A percentile compares a stretch with the other conserved stretches of the same genome.
Conservation (phyloP, 2,113 vertebrate species). For the Limnothrissa miodon region DNA sequence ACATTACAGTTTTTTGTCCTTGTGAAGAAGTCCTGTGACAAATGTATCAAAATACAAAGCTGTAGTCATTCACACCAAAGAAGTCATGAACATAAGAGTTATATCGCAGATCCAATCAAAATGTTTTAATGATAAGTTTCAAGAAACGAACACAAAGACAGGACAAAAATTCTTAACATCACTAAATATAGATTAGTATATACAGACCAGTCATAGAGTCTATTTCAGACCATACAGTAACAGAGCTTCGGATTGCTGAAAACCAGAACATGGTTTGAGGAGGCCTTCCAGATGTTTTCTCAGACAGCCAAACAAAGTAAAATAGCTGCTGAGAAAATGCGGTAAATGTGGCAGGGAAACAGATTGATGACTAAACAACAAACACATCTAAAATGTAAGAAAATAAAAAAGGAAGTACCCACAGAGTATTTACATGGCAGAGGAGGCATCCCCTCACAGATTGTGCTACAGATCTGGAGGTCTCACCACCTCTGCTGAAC, state of each 20-base stretch:
- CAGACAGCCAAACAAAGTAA: slow-evolving; percentile 33
- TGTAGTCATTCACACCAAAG: neutral
- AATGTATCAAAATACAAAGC: neutral
- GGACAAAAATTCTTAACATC: slow-evolving; percentile 72
- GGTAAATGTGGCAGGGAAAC: slow-evolving; percentile 40
- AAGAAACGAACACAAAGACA: slow-evolving; percentile 75
- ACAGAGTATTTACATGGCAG: slow-evolving; percentile 65
- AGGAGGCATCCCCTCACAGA: slow-evolving; percentile 29
- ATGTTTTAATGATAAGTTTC: slow-evolving; percentile 72
- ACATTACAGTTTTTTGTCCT: neutral
- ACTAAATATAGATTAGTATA: slow-evolving; percentile 71
- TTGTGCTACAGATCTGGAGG: slow-evolving; percentile 26
- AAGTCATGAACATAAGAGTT: slow-evolving; percentile 37
- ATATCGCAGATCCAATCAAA: slow-evolving; percentile 65
- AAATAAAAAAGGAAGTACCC: slow-evolving; percentile 46
- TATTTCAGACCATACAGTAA: neutral
- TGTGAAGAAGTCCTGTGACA: neutral
- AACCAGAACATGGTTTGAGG: slow-evolving; percentile 21
- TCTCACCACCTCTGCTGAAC: neutral
- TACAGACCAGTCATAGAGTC: slow-evolving; percentile 61
- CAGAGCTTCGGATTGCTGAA: slow-evolving; percentile 29
- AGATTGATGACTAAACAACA: slow-evolving; percentile 68
- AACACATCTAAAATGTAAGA: slow-evolving; percentile 69
- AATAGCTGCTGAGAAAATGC: neutral
- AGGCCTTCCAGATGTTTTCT: slow-evolving; percentile 37